Conservation (phyloP, 1,140 invertebrate species). For the Papilio glaucus region DNA sequence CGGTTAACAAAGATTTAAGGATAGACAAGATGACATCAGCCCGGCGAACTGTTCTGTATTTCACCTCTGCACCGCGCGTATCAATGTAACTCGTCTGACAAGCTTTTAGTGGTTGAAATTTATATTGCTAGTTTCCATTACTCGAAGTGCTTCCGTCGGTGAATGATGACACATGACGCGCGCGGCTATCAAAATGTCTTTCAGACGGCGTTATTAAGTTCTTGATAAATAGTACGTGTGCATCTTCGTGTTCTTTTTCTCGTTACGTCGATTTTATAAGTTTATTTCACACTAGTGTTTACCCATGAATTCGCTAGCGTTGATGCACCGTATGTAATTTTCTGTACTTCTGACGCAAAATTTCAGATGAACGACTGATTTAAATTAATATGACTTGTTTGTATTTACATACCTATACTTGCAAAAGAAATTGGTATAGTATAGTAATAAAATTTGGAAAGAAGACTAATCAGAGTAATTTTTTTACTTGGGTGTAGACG, state of each 20-base stretch:
- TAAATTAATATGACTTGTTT: too few species aligned
- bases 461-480: too few species aligned
- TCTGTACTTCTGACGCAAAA: too few species aligned
- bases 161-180: constrained; percentile 25
- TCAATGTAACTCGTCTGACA: constrained; percentile 29
- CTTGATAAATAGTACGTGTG: constrained; percentile 19
- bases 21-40: neutral
- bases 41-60: constrained; percentile 19
- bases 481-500: too few species aligned
- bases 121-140: constrained; percentile 37
- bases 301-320: neutral
- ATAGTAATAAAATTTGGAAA: too few species aligned
- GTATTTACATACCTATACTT: too few species aligned
- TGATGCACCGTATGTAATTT: neutral
- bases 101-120: constrained; percentile 34
- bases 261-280: neutral
- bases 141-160: constrained; percentile 21
- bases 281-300: neutral
- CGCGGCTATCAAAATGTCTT: constrained; percentile 31
- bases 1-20: constrained; percentile 4
- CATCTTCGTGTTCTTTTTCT: neutral
- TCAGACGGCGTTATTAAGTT: constrained; percentile 15
- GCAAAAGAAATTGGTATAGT: too few species aligned
- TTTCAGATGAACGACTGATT: too few species aligned
- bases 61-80: neutral